These are phyloP conservation scores for Drosophila eohydei DNA, from an alignment of 2,888 invertebrate genomes.

Conservation along the genomic window DNA sequence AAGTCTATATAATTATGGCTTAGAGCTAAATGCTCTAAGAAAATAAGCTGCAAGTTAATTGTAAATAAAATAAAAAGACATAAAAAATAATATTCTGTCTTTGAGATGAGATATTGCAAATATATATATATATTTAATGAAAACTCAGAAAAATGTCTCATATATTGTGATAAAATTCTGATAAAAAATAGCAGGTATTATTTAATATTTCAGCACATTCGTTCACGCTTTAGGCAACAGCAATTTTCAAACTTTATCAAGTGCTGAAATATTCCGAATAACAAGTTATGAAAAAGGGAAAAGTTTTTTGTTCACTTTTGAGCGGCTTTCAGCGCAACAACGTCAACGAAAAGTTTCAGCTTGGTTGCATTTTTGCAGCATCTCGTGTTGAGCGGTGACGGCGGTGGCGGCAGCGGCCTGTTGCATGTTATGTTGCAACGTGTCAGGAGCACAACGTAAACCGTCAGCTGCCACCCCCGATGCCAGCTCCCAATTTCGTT, in stretches of 20 bases:
- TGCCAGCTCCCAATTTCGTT: constrained; percentile 4
- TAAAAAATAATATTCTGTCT: too few species aligned
- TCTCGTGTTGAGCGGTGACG: constrained; percentile 31
- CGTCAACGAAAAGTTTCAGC: constrained; percentile 41
- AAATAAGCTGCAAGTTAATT: too few species aligned
- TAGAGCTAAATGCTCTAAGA: too few species aligned
- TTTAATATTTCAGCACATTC: not conserved
- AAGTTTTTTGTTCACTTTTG: constrained; percentile 25
- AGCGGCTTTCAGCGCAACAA: constrained; percentile 26
- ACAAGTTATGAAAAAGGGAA: constrained; percentile 20
- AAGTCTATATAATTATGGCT: too few species aligned
- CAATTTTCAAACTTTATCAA: not conserved
- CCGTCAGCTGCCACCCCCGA: constrained; percentile 5
- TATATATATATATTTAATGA: too few species aligned
- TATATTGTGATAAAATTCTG: too few species aligned
- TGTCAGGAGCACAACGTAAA: constrained; percentile 57
- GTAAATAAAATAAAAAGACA: too few species aligned
- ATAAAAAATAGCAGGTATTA: not conserved
- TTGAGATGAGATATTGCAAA: too few species aligned
- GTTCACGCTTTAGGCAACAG: not conserved
- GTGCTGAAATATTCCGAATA: constrained; percentile 6
- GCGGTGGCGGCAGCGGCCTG: constrained; percentile 48
- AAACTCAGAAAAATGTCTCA: too few species aligned
- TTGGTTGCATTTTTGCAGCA: constrained; percentile 49
- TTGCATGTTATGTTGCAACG: constrained; percentile 71